A percentile compares a stretch with the other conserved stretches of the same genome.
phyloP scores from a whole-genome alignment of 2,113 vertebrate genomes.

The Ochotona curzoniae region DNA sequence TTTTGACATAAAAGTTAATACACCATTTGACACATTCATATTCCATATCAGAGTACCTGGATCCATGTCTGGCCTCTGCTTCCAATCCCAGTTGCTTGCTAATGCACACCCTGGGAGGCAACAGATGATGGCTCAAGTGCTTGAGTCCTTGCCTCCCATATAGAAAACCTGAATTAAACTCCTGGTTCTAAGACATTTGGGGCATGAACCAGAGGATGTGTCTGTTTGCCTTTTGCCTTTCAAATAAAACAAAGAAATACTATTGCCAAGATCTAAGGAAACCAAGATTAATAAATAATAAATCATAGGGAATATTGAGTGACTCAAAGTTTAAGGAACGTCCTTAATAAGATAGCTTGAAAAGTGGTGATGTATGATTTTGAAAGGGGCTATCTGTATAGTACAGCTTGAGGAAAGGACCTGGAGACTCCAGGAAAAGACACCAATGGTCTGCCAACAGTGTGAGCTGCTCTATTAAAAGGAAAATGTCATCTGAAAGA shows the following conservation, averaged over 20 bases:
- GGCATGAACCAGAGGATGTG: too few relatives aligned
- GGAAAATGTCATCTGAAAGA: constrained; percentile 47
- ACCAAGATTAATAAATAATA: constrained; percentile 17
- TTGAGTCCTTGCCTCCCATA: too few relatives aligned
- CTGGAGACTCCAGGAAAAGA: not conserved
- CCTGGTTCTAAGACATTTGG: too few relatives aligned
- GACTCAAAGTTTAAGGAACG: constrained; percentile 48
- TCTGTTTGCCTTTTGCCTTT: too few relatives aligned
- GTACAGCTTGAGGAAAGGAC: not conserved
- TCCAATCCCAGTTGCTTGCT: too few relatives aligned
- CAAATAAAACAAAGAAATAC: not conserved
- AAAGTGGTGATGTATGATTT: not conserved
- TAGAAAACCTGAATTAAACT: too few relatives aligned
- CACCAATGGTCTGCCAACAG: not conserved
- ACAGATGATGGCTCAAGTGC: too few relatives aligned
- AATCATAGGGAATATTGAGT: not conserved
- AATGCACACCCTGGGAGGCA: too few relatives aligned
- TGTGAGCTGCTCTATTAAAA: constrained; percentile 23
- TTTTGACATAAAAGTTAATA: too few relatives aligned
- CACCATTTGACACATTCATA: too few relatives aligned
- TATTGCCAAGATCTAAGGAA: not conserved
- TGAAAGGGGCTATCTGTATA: not conserved
- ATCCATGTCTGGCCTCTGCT: too few relatives aligned
- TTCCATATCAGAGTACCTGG: too few relatives aligned
- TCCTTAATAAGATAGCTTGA: not conserved